phyloP scores from a whole-genome alignment of 2,797 vertebrate species.

The Eurystomus glaucurus region DNA sequence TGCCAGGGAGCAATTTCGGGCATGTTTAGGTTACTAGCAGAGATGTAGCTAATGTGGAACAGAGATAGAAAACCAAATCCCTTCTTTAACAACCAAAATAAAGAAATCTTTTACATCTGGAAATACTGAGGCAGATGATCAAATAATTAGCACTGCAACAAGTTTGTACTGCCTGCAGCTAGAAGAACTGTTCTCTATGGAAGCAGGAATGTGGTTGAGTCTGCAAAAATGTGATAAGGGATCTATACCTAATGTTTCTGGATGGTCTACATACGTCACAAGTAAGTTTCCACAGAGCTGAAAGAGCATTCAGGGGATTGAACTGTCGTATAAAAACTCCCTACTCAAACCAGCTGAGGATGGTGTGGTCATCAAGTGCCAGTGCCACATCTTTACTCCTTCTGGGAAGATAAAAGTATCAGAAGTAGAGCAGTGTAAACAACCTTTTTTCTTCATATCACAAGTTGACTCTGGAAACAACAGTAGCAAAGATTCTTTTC shows the following conservation, averaged over 20 bases:
- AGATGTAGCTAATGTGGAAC: not conserved
- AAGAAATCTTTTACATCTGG: conserved; percentile 55
- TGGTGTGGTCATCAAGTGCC: not conserved
- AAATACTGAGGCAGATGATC: conserved; percentile 44
- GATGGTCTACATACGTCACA: not conserved
- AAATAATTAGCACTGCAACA: conserved; percentile 59
- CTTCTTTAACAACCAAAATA: conserved; percentile 38
- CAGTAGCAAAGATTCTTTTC: not conserved
- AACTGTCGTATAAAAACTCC: not conserved
- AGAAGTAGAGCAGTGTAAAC: not conserved
- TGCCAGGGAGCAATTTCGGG: not conserved
- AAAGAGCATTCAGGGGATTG: not conserved
- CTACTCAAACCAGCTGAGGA: not conserved
- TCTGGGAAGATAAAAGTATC: not conserved
- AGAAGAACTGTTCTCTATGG: not conserved
- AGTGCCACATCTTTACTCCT: not conserved
- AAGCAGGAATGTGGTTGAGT: conserved; percentile 20
- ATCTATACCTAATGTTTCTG: conserved; percentile 11
- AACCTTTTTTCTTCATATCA: not conserved
- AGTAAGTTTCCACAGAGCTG: not conserved
- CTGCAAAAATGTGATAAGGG: not conserved
- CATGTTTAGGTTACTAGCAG: not conserved
- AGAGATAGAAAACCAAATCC: conserved; percentile 19
- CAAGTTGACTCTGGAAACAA: not conserved
- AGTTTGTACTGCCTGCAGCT: conserved; percentile 59